Evolutionary conservation across 2,113 vertebrate genomes (phyloP).

Genomic region (Tamias sibiricus): DNA sequence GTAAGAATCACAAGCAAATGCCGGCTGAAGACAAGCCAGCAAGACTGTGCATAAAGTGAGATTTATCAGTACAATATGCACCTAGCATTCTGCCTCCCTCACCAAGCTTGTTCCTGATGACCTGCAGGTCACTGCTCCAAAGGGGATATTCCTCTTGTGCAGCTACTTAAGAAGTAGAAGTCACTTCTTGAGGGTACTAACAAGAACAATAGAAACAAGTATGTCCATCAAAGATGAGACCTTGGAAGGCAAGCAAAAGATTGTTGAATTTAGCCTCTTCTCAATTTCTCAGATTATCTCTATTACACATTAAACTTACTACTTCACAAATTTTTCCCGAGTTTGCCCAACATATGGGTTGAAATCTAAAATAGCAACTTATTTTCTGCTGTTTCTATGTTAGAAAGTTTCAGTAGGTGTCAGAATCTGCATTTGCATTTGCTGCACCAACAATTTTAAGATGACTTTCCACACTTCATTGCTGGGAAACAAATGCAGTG

Average conservation of each 20-base stretch:
- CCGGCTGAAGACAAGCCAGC: neutral
- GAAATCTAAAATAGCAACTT: slow-evolving; percentile 78
- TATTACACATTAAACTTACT: slow-evolving; percentile 61
- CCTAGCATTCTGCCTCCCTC: neutral
- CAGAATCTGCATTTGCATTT: slow-evolving; percentile 72
- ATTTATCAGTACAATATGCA: neutral
- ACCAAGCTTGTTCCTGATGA: neutral
- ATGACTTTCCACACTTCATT: slow-evolving; percentile 54
- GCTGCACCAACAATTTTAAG: slow-evolving; percentile 65
- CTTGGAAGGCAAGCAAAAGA: neutral
- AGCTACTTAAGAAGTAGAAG: neutral
- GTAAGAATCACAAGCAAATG: neutral
- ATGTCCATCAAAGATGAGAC: neutral
- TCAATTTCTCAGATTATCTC: slow-evolving; percentile 23
- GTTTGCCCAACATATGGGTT: slow-evolving; percentile 79
- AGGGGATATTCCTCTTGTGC: neutral
- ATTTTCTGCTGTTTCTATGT: slow-evolving; percentile 81
- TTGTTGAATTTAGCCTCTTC: neutral
- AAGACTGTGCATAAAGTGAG: neutral
- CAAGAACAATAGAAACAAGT: neutral
- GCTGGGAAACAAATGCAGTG: slow-evolving; percentile 47
- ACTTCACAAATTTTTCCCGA: slow-evolving; percentile 65
- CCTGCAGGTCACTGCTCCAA: neutral
- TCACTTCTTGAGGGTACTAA: neutral
- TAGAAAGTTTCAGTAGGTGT: slow-evolving; percentile 77